Conservation (phyloP, 30 jellyfish, hydroid and myxozoan genomes). For the Cassiopea andromeda region DNA sequence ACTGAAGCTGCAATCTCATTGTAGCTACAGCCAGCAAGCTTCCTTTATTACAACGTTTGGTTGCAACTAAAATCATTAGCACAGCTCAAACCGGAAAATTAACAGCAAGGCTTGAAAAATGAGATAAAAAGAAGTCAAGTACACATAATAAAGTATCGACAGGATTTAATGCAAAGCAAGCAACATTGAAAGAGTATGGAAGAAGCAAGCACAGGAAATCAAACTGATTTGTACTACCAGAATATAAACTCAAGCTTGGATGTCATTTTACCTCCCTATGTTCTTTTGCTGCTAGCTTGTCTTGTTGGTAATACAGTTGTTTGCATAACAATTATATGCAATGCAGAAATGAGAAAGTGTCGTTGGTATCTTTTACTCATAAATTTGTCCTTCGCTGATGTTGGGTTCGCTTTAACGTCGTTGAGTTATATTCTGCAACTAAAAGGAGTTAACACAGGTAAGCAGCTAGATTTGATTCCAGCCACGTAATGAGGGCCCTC, state of each 20-base stretch:
- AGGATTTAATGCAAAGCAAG: too few species aligned
- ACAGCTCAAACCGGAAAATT: too few species aligned
- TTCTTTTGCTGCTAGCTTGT: conserved; percentile 6
- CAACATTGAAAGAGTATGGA: background rate
- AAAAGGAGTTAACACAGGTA: conserved; percentile 30
- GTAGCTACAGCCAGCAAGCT: too few species aligned
- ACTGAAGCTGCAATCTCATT: too few species aligned
- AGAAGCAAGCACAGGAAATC: background rate
- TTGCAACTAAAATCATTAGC: too few species aligned
- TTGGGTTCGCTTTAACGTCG: conserved; percentile 26
- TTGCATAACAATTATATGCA: background rate
- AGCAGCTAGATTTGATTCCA: background rate
- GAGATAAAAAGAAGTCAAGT: too few species aligned
- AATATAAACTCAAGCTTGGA: background rate
- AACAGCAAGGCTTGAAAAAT: too few species aligned
- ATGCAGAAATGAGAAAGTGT: background rate
- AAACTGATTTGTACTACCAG: conserved; percentile 4
- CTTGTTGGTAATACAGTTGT: conserved; percentile 3
- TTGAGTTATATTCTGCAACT: conserved; percentile 3
- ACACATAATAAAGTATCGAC: too few species aligned
- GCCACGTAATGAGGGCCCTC: too few species aligned
- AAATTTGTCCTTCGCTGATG: conserved; percentile 31
- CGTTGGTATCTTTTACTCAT: conserved; percentile 18
- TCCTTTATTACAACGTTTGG: too few species aligned
- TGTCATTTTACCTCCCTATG: conserved; percentile 5